These are phyloP conservation scores for Proterorhinus semilunaris DNA, from an alignment of 2,113 vertebrate species.

Conservation along the genomic window DNA sequence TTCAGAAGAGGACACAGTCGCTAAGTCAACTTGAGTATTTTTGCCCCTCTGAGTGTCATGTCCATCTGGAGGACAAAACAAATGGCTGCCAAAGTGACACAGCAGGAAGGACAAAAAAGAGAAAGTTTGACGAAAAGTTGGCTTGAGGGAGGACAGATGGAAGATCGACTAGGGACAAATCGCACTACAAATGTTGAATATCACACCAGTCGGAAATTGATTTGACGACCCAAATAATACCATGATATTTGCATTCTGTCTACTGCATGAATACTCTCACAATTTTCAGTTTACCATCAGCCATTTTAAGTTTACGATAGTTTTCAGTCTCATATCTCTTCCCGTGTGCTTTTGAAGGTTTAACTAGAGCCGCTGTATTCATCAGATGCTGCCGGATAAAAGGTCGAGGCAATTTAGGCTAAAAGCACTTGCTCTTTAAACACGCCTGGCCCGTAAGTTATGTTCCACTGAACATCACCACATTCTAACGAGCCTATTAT, in stretches of 20 bases:
- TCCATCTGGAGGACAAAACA: conserved; percentile 36
- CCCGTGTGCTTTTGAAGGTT: conserved; percentile 5
- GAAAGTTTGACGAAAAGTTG: conserved; percentile 1
- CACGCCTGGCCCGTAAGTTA: too few relatives aligned
- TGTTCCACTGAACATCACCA: too few relatives aligned
- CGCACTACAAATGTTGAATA: neutral
- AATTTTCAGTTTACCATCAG: too few relatives aligned
- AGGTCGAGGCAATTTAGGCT: conserved; percentile 28
- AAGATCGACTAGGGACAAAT: neutral
- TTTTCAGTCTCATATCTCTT: neutral
- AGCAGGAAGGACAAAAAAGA: conserved; percentile 1
- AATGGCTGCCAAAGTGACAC: conserved; percentile 16
- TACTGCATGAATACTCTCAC: too few relatives aligned
- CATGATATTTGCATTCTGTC: too few relatives aligned
- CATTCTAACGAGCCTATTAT: too few relatives aligned
- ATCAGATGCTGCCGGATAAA: conserved; percentile 8
- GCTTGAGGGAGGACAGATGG: neutral
- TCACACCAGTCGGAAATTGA: neutral
- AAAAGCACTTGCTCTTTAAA: neutral
- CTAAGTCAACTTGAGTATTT: neutral
- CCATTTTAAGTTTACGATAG: too few relatives aligned
- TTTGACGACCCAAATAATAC: neutral
- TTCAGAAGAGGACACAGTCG: too few relatives aligned
- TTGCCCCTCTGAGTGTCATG: conserved; percentile 24
- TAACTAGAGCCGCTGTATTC: conserved; percentile 18